Percentiles rank a stretch among this genome's conserved stretches.
Evolutionary conservation across 2,113 vertebrate species (phyloP).

Genomic region (Carassius carassius): DNA sequence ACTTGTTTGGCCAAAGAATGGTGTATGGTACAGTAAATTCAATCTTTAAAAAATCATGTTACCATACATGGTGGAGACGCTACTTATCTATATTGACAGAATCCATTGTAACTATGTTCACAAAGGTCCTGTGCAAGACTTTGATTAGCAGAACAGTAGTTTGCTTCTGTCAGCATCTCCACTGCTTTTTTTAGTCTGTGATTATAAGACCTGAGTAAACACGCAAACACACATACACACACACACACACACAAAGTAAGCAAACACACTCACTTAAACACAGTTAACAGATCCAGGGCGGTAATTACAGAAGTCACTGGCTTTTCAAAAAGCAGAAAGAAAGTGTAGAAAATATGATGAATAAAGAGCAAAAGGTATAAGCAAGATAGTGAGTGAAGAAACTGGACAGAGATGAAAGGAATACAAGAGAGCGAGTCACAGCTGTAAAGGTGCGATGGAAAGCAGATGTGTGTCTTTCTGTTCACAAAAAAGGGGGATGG

Average conservation of each 20-base stretch:
- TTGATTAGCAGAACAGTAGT: not conserved
- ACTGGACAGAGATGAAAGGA: slow-evolving; percentile 15
- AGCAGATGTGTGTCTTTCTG: slow-evolving; percentile 38
- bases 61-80: not conserved
- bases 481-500: slow-evolving; percentile 5
- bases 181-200: not conserved
- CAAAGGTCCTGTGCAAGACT: not conserved
- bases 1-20: not conserved
- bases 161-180: slow-evolving; percentile 28
- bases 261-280: slow-evolving; percentile 10
- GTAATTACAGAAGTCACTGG: not conserved
- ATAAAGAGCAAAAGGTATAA: not conserved
- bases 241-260: not conserved
- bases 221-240: slow-evolving; percentile 23
- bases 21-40: not conserved
- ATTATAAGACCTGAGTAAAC: not conserved
- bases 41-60: not conserved
- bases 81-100: too few relatives aligned
- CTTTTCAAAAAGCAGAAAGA: not conserved
- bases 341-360: not conserved
- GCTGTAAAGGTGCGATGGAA: slow-evolving; percentile 39
- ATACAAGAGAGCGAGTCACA: not conserved
- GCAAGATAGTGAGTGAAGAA: not conserved
- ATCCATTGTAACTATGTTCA: not conserved
- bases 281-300: not conserved